Percentiles rank a stretch among this genome's conserved stretches.
Conservation (phyloP, 2,797 vertebrate species). For the Eremophila alpestris region DNA sequence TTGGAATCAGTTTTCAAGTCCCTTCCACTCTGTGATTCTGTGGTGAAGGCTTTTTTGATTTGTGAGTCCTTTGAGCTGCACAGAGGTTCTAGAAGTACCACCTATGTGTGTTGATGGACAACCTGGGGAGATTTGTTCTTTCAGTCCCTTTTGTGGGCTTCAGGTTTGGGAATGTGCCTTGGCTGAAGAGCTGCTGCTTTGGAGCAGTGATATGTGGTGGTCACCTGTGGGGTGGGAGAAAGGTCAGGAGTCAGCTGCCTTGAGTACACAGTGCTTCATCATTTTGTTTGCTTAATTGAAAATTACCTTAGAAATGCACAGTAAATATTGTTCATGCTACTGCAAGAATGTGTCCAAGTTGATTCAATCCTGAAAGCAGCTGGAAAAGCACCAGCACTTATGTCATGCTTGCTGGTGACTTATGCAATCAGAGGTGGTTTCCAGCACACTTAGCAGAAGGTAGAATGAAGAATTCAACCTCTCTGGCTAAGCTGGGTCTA, state of each 20-base stretch:
- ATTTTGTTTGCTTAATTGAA: background rate
- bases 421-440: background rate
- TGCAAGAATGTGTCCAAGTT: background rate
- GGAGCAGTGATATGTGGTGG: fast-evolving
- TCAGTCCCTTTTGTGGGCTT: background rate
- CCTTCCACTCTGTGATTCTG: background rate
- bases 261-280: background rate
- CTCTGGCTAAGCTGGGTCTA: background rate
- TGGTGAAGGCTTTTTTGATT: background rate
- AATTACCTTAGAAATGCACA: background rate
- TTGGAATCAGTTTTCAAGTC: background rate
- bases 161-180: fast-evolving
- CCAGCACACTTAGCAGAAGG: background rate
- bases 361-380: background rate
- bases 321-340: background rate
- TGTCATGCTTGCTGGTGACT: background rate
- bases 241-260: background rate
- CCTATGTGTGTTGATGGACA: fast-evolving
- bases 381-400: background rate
- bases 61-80: background rate
- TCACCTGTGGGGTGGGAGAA: fast-evolving
- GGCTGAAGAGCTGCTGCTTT: background rate
- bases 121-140: background rate
- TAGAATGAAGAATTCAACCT: background rate
- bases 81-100: background rate